Conservation (phyloP, 2,888 invertebrate species). For the Ischnura elegans region DNA sequence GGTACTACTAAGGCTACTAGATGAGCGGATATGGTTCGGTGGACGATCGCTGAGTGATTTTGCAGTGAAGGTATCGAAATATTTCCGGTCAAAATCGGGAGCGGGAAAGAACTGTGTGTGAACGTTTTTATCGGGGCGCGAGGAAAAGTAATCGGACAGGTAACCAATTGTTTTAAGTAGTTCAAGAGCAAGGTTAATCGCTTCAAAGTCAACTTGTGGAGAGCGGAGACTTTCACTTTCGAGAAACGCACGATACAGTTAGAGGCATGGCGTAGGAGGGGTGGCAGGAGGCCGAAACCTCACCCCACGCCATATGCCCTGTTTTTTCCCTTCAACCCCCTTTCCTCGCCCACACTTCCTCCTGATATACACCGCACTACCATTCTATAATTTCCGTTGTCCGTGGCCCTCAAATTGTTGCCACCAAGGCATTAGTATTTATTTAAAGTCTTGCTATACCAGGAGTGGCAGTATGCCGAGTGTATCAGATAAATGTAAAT, state of each 20-base stretch:
- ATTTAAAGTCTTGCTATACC: no score
- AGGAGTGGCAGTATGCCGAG: no score
- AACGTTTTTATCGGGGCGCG: neutral
- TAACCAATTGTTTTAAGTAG: conserved; percentile 52
- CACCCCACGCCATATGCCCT: neutral
- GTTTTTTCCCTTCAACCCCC: neutral
- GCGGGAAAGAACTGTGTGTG: neutral
- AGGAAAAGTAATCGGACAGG: neutral
- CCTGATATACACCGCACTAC: neutral
- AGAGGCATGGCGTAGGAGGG: neutral
- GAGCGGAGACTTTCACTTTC: conserved; percentile 45
- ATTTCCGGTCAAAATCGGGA: no score
- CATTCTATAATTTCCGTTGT: no score
- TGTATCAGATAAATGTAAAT: no score
- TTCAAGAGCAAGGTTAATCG: conserved; percentile 57
- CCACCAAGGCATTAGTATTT: no score
- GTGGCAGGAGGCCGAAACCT: neutral
- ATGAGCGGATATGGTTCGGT: no score
- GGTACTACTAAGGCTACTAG: no score
- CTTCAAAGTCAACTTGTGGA: conserved; percentile 57
- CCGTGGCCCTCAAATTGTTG: no score
- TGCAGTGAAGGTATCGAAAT: no score
- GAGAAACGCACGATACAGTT: conserved; percentile 61
- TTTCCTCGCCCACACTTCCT: neutral
- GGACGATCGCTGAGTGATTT: no score